Conservation (phyloP, 2,888 invertebrate species). For the Eurytoma californica region DNA sequence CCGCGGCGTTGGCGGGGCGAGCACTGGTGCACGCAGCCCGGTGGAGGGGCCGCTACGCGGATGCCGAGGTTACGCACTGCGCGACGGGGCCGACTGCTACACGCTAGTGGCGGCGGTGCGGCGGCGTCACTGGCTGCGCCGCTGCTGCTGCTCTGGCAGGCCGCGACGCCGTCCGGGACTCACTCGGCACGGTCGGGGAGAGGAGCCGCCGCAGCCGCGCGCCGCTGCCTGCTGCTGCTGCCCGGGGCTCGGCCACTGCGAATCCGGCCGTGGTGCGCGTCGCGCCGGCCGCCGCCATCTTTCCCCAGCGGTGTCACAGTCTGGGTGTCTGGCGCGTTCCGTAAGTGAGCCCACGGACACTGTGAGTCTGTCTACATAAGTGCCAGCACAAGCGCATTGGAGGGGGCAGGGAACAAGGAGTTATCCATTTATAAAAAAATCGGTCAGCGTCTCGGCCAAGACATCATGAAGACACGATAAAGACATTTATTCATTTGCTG, state of each 20-base stretch:
- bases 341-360: conserved; percentile 6
- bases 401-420: too few species aligned
- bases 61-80: too few species aligned
- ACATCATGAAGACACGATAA: too few species aligned
- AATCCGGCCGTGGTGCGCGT: conserved; percentile 15
- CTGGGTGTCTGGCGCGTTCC: too few species aligned
- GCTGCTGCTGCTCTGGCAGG: conserved; percentile 1
- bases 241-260: neutral
- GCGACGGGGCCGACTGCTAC: too few species aligned
- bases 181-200: neutral
- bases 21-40: conserved; percentile 3
- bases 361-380: too few species aligned
- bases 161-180: neutral
- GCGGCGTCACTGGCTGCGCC: neutral
- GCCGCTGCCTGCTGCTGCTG: conserved; percentile 10
- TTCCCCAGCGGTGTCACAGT: neutral
- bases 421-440: too few species aligned
- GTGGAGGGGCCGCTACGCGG: too few species aligned
- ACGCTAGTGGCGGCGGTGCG: neutral
- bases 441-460: too few species aligned
- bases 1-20: conserved; percentile 5
- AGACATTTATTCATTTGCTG: too few species aligned
- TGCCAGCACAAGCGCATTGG: too few species aligned
- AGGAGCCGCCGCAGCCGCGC: conserved; percentile 7
- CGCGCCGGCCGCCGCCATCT: conserved; percentile 49